Percentiles rank a stretch among this genome's conserved stretches.
Evolutionary conservation across 35 echinoderm and acorn worm species (phyloP).

Genomic region (Ptychodera flava): DNA sequence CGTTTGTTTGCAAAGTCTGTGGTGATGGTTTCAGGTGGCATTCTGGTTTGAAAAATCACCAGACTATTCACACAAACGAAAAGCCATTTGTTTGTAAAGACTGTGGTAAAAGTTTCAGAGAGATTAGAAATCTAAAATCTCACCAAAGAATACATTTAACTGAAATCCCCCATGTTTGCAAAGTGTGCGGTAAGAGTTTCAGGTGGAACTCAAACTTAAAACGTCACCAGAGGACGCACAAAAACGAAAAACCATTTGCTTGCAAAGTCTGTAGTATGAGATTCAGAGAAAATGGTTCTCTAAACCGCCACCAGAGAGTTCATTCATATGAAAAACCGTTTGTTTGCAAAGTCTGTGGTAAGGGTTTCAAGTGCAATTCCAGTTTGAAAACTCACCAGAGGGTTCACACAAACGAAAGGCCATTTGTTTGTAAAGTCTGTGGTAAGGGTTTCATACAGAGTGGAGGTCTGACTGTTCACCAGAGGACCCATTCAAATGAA

Average conservation of each 20-base stretch:
- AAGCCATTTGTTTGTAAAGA: constrained; percentile 3
- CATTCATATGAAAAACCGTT: constrained; percentile 70
- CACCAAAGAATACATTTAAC: constrained; percentile 14
- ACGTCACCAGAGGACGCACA: constrained; percentile 17
- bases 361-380: constrained; percentile 41
- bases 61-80: constrained; percentile 21
- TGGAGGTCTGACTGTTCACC: constrained; percentile 36
- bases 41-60: constrained; percentile 8
- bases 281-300: constrained; percentile 14
- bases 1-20: constrained; percentile 18
- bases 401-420: constrained; percentile 36
- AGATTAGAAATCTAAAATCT: not conserved
- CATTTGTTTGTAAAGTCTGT: constrained; percentile 32
- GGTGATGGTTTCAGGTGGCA: constrained; percentile 13
- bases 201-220: constrained; percentile 6
- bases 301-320: constrained; percentile 41
- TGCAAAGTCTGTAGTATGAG: constrained; percentile 25
- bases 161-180: constrained; percentile 7
- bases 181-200: constrained; percentile 11
- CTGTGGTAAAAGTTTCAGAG: constrained; percentile 18
- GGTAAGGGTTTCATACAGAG: constrained; percentile 24
- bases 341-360: constrained; percentile 49
- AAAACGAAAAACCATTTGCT: constrained; percentile 22
- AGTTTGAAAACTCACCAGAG: constrained; percentile 31
- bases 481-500: constrained; percentile 54